Evolutionary conservation across 2,797 vertebrate genomes (phyloP).

Genomic region (Pterois miles): DNA sequence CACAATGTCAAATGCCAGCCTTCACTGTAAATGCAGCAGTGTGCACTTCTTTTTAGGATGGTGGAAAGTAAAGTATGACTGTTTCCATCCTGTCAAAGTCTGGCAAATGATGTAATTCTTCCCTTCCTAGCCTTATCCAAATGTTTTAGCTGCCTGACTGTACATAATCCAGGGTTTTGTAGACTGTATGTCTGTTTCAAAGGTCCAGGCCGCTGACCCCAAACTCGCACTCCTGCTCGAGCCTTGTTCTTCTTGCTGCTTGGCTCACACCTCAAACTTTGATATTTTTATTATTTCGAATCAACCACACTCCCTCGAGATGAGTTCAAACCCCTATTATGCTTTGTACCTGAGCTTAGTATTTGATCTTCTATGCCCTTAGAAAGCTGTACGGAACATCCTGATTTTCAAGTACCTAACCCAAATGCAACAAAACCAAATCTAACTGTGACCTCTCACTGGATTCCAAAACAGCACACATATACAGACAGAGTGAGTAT

Average conservation of each 20-base stretch:
- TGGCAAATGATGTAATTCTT: no score
- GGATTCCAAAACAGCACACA: slow-evolving; percentile 9
- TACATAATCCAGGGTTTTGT: neutral
- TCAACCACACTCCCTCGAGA: slow-evolving; percentile 48
- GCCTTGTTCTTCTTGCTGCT: slow-evolving; percentile 25
- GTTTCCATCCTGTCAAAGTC: neutral
- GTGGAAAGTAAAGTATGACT: neutral
- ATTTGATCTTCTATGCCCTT: slow-evolving; percentile 83
- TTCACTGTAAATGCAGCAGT: neutral
- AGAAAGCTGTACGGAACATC: slow-evolving; percentile 61
- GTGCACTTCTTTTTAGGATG: neutral
- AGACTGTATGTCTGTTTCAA: slow-evolving; percentile 16
- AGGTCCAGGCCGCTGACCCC: slow-evolving; percentile 12
- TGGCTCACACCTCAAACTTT: slow-evolving; percentile 59
- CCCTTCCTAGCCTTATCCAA: neutral
- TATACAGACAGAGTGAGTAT: neutral
- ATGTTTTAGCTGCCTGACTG: neutral
- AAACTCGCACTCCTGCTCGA: slow-evolving; percentile 5
- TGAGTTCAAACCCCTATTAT: slow-evolving; percentile 67
- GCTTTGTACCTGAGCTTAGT: slow-evolving; percentile 72
- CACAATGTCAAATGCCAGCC: neutral
- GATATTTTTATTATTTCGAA: slow-evolving; percentile 73
- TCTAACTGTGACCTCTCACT: slow-evolving; percentile 16
- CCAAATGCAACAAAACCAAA: slow-evolving; percentile 47
- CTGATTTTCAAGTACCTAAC: slow-evolving; percentile 61